These are phyloP conservation scores for Pantherophis guttatus DNA, from an alignment of 2,113 vertebrate genomes.

Conservation along the genomic window DNA sequence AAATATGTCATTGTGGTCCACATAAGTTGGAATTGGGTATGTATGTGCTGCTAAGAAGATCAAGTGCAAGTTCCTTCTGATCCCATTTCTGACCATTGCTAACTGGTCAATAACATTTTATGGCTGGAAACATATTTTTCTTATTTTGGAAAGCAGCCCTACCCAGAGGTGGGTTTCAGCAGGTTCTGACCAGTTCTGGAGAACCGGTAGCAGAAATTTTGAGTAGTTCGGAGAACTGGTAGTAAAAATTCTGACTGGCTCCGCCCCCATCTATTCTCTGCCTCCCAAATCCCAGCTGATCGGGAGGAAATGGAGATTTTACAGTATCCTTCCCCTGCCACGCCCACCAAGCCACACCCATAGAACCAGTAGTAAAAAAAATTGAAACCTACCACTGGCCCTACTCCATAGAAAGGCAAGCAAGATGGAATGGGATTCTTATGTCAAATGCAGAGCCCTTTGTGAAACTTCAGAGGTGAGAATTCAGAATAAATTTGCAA, in stretches of 20 bases:
- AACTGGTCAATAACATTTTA: neutral
- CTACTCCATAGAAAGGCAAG: neutral
- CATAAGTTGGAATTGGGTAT: neutral
- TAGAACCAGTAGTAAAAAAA: too few relatives aligned
- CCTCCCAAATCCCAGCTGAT: too few relatives aligned
- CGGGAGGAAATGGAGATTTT: too few relatives aligned
- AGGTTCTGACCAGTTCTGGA: too few relatives aligned
- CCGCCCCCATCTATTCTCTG: too few relatives aligned
- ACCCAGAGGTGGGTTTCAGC: neutral
- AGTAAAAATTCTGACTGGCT: too few relatives aligned
- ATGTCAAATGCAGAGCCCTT: neutral
- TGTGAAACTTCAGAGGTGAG: neutral
- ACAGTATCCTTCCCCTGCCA: too few relatives aligned
- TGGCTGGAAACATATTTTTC: neutral
- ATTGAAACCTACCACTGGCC: neutral
- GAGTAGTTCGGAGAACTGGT: too few relatives aligned
- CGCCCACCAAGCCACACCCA: too few relatives aligned
- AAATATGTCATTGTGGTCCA: neutral
- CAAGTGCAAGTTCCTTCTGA: neutral
- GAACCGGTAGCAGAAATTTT: too few relatives aligned
- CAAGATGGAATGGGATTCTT: neutral
- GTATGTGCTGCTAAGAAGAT: neutral
- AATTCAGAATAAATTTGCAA: neutral
- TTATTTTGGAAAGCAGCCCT: neutral
- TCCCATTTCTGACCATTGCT: neutral